Base-by-base conservation (phyloP, 2,797 vertebrate genomes). In the Cirrhinus mrigala region DNA sequence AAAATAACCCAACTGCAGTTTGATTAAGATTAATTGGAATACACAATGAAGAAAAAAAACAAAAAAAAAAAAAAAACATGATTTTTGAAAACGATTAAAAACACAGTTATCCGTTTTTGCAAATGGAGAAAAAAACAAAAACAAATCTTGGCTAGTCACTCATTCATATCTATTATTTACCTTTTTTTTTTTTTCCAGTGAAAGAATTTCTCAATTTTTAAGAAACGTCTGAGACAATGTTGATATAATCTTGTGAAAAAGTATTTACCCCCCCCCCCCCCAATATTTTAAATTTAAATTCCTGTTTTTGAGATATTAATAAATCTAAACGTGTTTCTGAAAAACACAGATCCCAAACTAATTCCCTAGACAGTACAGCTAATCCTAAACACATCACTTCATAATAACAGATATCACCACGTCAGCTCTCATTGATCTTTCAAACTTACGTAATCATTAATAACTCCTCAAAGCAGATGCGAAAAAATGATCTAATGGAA, bases 341-440 rank as follows among this genome's bases (percentile, higher is more conserved):
- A 16, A 44, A 56, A 64, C 10, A 40, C 54, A 27, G 22, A 46
- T 60, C 37, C 68, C 15, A 66, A 75, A 66, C 8, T 0, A 52
- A 76, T 66, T 48, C 6, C 27, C 54, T 27, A 83, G 81, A 87
- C 68, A 70, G 68, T 74, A 73, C 66, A 71, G 69, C 68, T 79
- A 77, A 75, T 81, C 77, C 29, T 79, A 50, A 50, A 68, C 69
- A 60, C 12, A 12, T 73, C 29, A 68, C 11, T 2, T n/a, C 58
- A 24, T 66, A 24, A n/a, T 27, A 74, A 83, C 24, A 52, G 27
- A 82, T 50, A 77, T 62, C 54, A 37, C 46, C 2, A 0, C 2
- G 0, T 24, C 52, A 0, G 46, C 60, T 33, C 2, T 10, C 22
- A 64, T 15, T 50, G 44, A 46, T 79, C 56, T 29, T 27, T 9